phyloP scores from a whole-genome alignment of 2,888 invertebrate genomes.

The Drosophila recens region DNA sequence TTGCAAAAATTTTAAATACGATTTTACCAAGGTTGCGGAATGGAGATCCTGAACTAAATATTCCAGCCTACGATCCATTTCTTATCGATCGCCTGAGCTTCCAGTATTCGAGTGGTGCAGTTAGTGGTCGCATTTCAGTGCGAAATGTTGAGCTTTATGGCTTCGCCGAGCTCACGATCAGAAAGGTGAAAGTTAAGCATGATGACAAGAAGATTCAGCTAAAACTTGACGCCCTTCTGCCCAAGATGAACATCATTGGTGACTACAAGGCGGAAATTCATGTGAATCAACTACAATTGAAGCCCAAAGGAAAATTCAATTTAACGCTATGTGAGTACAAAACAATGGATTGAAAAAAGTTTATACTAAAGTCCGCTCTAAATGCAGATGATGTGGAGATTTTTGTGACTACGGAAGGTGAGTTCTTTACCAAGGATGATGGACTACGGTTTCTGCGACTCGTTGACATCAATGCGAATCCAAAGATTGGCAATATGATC shows the following conservation, averaged over 20 bases:
- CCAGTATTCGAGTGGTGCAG: conserved; percentile 73
- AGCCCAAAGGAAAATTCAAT: conserved; percentile 87
- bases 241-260: conserved; percentile 87
- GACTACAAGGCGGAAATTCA: conserved; percentile 88
- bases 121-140: conserved; percentile 81
- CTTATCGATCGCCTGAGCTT: conserved; percentile 74
- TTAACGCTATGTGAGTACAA: conserved; percentile 87
- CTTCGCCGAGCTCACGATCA: conserved; percentile 86
- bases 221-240: conserved; percentile 86
- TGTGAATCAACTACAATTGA: conserved; percentile 87
- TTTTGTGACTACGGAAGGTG: conserved; percentile 84
- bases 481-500: conserved; percentile 88
- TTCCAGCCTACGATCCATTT: conserved; percentile 84
- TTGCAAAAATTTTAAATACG: conserved; percentile 86
- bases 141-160: conserved; percentile 87
- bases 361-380: not conserved
- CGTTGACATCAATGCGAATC: conserved; percentile 87
- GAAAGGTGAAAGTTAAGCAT: conserved; percentile 86
- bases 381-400: conserved; percentile 60
- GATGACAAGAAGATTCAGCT: conserved; percentile 83
- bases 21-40: conserved; percentile 84
- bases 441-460: conserved; percentile 87
- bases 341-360: no score
- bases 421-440: conserved; percentile 86
- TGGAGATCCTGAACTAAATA: conserved; percentile 80